Base-by-base conservation (phyloP, 2,888 invertebrate genomes). In the Cristatella mucedo region DNA sequence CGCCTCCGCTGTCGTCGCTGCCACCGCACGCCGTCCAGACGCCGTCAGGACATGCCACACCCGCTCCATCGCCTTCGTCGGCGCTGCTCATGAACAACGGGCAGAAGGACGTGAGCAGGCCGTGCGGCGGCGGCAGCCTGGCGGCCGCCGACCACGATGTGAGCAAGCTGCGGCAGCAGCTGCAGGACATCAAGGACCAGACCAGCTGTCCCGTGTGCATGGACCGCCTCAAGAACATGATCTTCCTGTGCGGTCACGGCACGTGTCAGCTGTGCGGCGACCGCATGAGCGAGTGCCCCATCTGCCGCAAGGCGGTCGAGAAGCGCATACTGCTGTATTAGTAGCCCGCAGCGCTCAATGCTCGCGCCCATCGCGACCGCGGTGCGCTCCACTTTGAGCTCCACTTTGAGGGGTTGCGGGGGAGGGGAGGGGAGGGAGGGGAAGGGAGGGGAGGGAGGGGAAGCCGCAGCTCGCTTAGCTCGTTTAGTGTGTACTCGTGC, bases 201-300 rank as follows among this genome's bases (percentile, higher is more conserved):
- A 93, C 91, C 2, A 87, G 89, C 82, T 95, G 93, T 60, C 93
- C 93, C 3, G 89, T 95, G 47, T 95, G 93, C 68, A 74, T 95
- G 71, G 93, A 95, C 70, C 80, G 91, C 22, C 73, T 91, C 57
- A 93, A 91, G 72, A 93, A 95, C 69, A 91, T 95, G 89, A 89
- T 91, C 54, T 93, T 91, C 73, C 74, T 91, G 32, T 93, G 93
- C 68, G 93, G 93, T 4, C 93, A 95, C 67, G 93, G 91, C 50
- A 82, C 89, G 47, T 93, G 93, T 65, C 93, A 93, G 71, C 85
- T 89, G 82, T 95, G 93, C 68, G 91, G 93, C 21, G 93, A 95
- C 72, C 80, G 87, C 56, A 89, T 93, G 77, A 78, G 81, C 44
- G 91, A 91, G 57, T 95, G 93, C 62, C 93, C 93, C 22, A 93